These are phyloP conservation scores for Noturus placidus DNA, from an alignment of 2,113 vertebrate genomes.

Conservation along the genomic window DNA sequence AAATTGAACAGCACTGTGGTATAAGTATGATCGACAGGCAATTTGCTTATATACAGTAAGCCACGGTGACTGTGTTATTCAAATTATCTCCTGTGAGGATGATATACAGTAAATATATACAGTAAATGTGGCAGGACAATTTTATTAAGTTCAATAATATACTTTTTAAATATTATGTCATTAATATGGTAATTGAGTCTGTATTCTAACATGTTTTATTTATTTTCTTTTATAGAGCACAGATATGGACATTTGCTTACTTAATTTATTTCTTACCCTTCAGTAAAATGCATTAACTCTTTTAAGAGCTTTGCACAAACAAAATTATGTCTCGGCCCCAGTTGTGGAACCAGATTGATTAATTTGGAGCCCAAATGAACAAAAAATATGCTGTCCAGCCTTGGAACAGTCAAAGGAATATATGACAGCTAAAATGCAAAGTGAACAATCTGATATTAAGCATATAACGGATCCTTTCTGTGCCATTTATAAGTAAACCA, in stretches of 20 bases:
- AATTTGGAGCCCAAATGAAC: background rate
- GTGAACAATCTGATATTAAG: background rate
- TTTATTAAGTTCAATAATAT: background rate
- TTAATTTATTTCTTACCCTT: background rate
- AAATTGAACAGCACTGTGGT: background rate
- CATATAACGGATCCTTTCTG: slow-evolving; percentile 14
- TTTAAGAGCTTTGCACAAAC: background rate
- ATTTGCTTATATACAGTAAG: background rate
- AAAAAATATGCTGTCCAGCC: background rate
- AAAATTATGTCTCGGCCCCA: background rate
- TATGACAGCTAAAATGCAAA: slow-evolving; percentile 8
- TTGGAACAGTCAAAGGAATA: background rate
- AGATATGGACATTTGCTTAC: background rate
- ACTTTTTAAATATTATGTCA: background rate
- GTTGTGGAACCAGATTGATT: background rate
- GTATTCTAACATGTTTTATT: background rate
- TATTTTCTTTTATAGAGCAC: background rate
- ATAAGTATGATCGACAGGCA: background rate
- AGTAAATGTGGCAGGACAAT: background rate
- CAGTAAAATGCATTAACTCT: background rate
- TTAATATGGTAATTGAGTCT: background rate
- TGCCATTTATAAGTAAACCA: background rate
- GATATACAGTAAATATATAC: background rate
- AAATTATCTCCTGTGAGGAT: background rate
- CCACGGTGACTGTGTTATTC: background rate